Evolutionary conservation across 2,113 vertebrate species (phyloP).

Genomic region (Gymnogyps californianus): DNA sequence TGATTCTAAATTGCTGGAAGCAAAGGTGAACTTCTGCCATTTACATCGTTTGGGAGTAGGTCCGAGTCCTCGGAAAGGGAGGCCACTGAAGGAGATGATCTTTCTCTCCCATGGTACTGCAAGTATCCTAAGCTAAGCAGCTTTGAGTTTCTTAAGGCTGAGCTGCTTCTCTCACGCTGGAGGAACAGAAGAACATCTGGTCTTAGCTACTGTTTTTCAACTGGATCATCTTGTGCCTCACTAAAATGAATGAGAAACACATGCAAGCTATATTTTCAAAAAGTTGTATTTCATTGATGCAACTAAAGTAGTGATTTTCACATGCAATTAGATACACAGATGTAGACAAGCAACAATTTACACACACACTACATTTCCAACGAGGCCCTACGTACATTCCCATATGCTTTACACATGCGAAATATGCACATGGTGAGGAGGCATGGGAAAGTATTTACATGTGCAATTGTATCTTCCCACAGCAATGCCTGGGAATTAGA

Average conservation of each 20-base stretch:
- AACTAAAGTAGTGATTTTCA: slow-evolving; percentile 66
- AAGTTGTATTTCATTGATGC: slow-evolving; percentile 56
- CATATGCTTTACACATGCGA: slow-evolving; percentile 61
- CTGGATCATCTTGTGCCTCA: slow-evolving; percentile 63
- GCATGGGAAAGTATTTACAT: slow-evolving; percentile 70
- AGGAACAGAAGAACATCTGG: slow-evolving; percentile 64
- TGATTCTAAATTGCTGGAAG: not conserved
- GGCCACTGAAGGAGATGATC: not conserved
- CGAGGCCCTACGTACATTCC: slow-evolving; percentile 5
- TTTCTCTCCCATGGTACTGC: slow-evolving; percentile 3
- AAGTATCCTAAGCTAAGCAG: not conserved
- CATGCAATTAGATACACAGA: slow-evolving; percentile 66
- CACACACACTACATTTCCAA: slow-evolving; percentile 57
- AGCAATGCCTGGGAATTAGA: slow-evolving; percentile 64
- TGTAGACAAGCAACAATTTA: slow-evolving; percentile 64
- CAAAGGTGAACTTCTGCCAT: not conserved
- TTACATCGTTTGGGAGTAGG: not conserved
- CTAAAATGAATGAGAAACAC: slow-evolving; percentile 70
- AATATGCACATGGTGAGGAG: slow-evolving; percentile 10
- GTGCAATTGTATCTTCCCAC: slow-evolving; percentile 61
- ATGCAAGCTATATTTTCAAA: slow-evolving; percentile 54
- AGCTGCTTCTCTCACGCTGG: slow-evolving; percentile 57
- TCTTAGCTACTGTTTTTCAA: slow-evolving; percentile 72
- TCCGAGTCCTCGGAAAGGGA: not conserved
- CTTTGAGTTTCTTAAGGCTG: slow-evolving; percentile 19